Percentiles rank a stretch among this genome's conserved stretches.
Evolutionary conservation across 1,140 invertebrate genomes (phyloP).

Genomic region (Drosophila sproati): DNA sequence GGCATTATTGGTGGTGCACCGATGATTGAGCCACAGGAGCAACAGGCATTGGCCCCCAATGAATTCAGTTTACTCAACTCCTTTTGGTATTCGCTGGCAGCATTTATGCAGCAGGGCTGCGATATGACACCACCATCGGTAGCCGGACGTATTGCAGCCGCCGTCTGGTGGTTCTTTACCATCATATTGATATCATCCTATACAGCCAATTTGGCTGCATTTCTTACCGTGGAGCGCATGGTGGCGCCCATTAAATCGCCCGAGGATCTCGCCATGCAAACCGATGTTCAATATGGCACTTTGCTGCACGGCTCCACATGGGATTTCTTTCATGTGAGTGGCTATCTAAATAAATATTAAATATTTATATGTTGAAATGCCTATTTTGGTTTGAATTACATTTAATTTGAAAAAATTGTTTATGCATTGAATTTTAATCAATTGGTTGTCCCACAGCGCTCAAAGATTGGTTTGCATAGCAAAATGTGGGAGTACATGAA

Average conservation of each 20-base stretch:
- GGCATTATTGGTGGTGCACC: slow-evolving; percentile 68
- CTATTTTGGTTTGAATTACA: slow-evolving; percentile 3
- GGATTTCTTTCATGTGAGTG: slow-evolving; percentile 94
- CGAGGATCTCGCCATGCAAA: slow-evolving; percentile 97
- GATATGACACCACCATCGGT: slow-evolving; percentile 96
- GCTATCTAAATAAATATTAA: too few relatives aligned
- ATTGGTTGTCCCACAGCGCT: slow-evolving; percentile 87
- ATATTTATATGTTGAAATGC: too few relatives aligned
- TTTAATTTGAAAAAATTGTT: too few relatives aligned
- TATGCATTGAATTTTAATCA: too few relatives aligned
- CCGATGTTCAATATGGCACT: slow-evolving; percentile 97
- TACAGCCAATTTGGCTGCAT: slow-evolving; percentile 98
- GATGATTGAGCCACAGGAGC: slow-evolving; percentile 32
- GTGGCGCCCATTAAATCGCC: slow-evolving; percentile 97
- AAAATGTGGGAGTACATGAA: slow-evolving; percentile 99
- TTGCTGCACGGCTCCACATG: slow-evolving; percentile 94
- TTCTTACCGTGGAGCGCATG: slow-evolving; percentile 98
- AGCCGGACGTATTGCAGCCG: slow-evolving; percentile 95
- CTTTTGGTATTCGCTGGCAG: slow-evolving; percentile 97
- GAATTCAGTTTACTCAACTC: slow-evolving; percentile 98
- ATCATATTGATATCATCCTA: slow-evolving; percentile 99
- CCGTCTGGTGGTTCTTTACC: slow-evolving; percentile 99
- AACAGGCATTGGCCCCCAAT: slow-evolving; percentile 86
- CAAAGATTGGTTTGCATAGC: slow-evolving; percentile 94
- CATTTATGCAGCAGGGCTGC: slow-evolving; percentile 99